phyloP scores from a whole-genome alignment of 2,113 vertebrate genomes.

The Herpailurus yagouaroundi region DNA sequence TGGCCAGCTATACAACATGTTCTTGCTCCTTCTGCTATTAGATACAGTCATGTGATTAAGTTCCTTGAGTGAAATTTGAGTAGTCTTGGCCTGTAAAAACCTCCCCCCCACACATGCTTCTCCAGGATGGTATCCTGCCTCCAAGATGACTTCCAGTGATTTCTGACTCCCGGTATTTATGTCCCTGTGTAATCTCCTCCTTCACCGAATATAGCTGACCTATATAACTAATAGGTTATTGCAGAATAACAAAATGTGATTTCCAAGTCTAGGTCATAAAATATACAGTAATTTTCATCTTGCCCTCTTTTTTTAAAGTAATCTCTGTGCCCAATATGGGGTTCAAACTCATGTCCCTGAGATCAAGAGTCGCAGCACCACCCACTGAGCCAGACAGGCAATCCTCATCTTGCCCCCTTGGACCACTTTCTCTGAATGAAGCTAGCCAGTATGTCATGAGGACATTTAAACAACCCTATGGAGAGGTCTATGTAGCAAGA shows the following conservation, averaged over 20 bases:
- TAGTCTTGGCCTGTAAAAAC: not conserved
- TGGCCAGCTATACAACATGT: not conserved
- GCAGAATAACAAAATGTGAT: not conserved
- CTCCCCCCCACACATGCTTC: not conserved
- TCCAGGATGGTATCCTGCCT: not conserved
- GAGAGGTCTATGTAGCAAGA: not conserved
- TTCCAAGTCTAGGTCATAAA: constrained; percentile 5
- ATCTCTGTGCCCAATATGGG: not conserved
- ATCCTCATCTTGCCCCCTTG: not conserved
- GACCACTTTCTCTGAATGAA: constrained; percentile 26
- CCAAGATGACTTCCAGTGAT: not conserved
- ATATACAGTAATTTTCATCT: not conserved
- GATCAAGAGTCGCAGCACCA: not conserved
- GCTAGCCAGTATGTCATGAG: not conserved
- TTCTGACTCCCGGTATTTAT: not conserved
- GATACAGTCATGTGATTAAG: not conserved
- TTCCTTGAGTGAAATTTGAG: not conserved
- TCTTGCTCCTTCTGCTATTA: constrained; percentile 23
- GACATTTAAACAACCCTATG: not conserved
- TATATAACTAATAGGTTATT: constrained; percentile 13
- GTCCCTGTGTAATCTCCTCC: not conserved
- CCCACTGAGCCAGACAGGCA: not conserved
- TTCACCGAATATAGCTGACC: not conserved
- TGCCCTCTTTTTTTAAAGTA: not conserved
- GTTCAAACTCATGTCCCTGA: not conserved